phyloP scores from a whole-genome alignment of 2,797 vertebrate species.

The Characodon lateralis region DNA sequence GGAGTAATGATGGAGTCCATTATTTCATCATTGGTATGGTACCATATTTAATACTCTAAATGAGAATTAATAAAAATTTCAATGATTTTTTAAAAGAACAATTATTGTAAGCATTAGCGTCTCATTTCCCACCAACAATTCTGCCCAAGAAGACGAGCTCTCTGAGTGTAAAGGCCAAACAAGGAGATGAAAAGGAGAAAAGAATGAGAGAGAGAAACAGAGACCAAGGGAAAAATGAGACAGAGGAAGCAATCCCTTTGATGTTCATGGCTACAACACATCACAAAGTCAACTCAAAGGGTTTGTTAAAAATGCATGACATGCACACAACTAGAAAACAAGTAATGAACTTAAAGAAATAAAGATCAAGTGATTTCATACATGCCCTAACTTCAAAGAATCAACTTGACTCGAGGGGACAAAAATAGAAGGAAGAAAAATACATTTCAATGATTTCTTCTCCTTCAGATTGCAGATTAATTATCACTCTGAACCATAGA shows the following conservation, averaged over 20 bases:
- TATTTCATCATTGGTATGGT: conserved; percentile 45
- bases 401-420: conserved; percentile 83
- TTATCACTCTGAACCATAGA: conserved; percentile 55
- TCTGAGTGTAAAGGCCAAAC: conserved; percentile 43
- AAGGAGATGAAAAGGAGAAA: conserved; percentile 67
- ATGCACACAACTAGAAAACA: conserved; percentile 93
- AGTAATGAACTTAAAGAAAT: conserved; percentile 93
- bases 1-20: conserved; percentile 68
- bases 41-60: conserved; percentile 53
- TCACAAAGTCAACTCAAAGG: conserved; percentile 95
- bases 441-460: conserved; percentile 73
- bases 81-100: conserved; percentile 41
- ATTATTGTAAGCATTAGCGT: conserved; percentile 27
- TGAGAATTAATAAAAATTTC: conserved; percentile 46
- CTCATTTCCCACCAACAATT: conserved; percentile 31
- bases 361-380: conserved; percentile 97
- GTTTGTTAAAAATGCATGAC: conserved; percentile 99
- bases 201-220: conserved; percentile 52
- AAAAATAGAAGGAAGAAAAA: conserved; percentile 68
- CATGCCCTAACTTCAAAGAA: conserved; percentile 92
- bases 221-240: conserved; percentile 26
- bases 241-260: conserved; percentile 80
- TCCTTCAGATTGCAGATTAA: conserved; percentile 67
- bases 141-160: conserved; percentile 55
- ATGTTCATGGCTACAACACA: conserved; percentile 91